phyloP scores from a whole-genome alignment of 2,113 vertebrate species.

The Chitala chitala region DNA sequence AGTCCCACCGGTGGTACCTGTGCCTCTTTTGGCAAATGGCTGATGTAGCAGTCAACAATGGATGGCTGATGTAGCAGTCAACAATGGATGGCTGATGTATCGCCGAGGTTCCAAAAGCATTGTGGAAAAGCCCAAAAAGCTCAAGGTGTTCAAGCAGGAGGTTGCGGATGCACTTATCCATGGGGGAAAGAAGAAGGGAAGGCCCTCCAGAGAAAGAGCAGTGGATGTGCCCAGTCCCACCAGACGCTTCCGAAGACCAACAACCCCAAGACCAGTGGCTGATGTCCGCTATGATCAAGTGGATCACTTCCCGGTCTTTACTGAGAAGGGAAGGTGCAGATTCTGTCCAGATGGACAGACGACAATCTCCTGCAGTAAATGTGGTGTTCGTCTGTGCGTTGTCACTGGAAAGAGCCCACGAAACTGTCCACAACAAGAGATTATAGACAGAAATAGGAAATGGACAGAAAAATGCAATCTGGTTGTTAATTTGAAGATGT shows the following conservation, averaged over 20 bases:
- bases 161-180: not conserved
- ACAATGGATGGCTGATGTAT: slow-evolving; percentile 4
- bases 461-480: not conserved
- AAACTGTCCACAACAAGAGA: not conserved
- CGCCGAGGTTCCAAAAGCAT: not conserved
- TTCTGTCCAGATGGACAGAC: slow-evolving; percentile 16
- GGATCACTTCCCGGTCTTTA: slow-evolving; percentile 14
- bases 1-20: not conserved
- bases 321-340: slow-evolving; percentile 1
- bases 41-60: too few species aligned
- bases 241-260: slow-evolving; percentile 10
- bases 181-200: not conserved
- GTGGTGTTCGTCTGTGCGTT: slow-evolving; percentile 11
- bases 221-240: slow-evolving; percentile 1
- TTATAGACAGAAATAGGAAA: slow-evolving; percentile 1
- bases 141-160: not conserved
- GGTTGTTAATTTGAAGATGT: slow-evolving; percentile 11
- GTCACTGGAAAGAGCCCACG: not conserved
- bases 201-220: not conserved
- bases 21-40: not conserved
- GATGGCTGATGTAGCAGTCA: not conserved
- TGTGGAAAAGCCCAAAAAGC: not conserved
- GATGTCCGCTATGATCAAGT: slow-evolving; percentile 4
- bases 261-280: slow-evolving; percentile 4
- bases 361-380: not conserved